Evolutionary conservation across 2,888 invertebrate genomes (phyloP).

Genomic region (Galerucella calmariensis): DNA sequence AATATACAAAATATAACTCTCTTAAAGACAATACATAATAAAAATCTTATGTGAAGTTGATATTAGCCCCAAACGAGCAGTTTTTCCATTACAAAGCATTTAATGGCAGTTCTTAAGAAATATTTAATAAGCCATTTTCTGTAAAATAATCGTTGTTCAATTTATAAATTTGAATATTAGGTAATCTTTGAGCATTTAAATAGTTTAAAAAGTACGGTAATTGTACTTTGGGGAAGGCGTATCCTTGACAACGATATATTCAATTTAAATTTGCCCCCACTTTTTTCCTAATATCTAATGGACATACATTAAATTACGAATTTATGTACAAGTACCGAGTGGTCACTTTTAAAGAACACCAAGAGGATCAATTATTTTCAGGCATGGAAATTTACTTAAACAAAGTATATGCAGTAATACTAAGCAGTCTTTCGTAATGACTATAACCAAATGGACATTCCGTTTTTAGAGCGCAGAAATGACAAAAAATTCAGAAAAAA

Average conservation of each 20-base stretch:
- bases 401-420: neutral
- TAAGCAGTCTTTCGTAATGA: neutral
- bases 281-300: neutral
- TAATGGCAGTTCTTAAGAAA: neutral
- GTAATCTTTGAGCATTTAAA: neutral
- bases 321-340: neutral
- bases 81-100: neutral
- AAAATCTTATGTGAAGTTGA: constrained; percentile 3
- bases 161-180: neutral
- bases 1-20: constrained; percentile 31
- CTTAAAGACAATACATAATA: constrained; percentile 19
- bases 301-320: neutral
- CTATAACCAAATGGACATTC: no score
- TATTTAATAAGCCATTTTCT: neutral
- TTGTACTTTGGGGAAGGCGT: no score
- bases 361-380: neutral
- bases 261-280: constrained; percentile 1
- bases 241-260: no score
- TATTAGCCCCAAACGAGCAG: constrained; percentile 4
- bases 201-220: no score
- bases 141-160: neutral
- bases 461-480: no score
- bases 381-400: neutral
- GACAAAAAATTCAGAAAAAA: no score
- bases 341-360: neutral